Evolutionary conservation across 2,888 invertebrate genomes (phyloP), one percentile per base, ranked within the genome.

Genomic region (Lacanobia wlatinum): DNA sequence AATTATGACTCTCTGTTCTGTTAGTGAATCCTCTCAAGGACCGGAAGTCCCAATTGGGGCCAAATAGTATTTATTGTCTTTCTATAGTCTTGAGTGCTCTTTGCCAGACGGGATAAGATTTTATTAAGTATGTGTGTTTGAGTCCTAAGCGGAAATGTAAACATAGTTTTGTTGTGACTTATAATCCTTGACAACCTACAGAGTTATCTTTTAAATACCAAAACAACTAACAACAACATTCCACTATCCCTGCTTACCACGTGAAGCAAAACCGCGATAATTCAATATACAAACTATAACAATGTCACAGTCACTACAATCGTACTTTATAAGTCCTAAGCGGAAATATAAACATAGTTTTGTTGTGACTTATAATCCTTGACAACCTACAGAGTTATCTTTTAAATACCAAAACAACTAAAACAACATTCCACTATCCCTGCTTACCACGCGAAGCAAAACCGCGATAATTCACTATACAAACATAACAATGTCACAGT

Each of bases 401-500:
- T 60, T 46, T 1, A 48, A 59, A 79, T 60, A 56, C 14, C n/a
- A 61, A 53, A 80, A 53, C 52, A 65, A 59, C 61, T 28, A 59
- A 67, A 34, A 53, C 38, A 38, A 50, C 50, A 66, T 66, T 46
- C 28, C 28, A 10, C 50, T 40, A 63, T 55, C 12, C 21, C 56
- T 69, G 28, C 55, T 65, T 63, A 63, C 82, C 70, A 67, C 65
- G 66, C 78, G 60, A 86, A 68, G 6, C 34, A 61, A 38, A 70
- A 58, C 64, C 46, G 59, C 53, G 71, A 76, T 79, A 66, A 71
- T 75, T 78, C 85, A 86, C 74, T 84, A 79, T 83, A 78, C 83
- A 84, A 87, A 86, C 86, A 86, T 88, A 86, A 90, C 90, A 89
- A 84, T 90, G 89, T 91, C 88, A n/a, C 64, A 89, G 87, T n/a